phyloP scores from a whole-genome alignment of 2,113 vertebrate species.

The Elephantulus edwardii region DNA sequence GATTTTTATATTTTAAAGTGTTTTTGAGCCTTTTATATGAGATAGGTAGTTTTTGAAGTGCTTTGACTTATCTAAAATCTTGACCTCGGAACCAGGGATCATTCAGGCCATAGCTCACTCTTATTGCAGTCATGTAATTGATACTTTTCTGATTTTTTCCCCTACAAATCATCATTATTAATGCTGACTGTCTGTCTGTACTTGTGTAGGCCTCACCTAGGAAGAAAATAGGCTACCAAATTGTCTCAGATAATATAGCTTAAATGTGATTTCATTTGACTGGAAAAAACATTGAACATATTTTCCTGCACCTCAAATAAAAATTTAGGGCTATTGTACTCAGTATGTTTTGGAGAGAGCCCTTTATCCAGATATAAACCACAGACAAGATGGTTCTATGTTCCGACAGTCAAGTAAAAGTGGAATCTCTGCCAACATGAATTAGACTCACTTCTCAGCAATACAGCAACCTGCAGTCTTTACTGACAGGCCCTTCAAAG shows the following conservation, averaged over 20 bases:
- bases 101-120: background rate
- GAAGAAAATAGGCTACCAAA: background rate
- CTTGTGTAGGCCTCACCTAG: slow-evolving; percentile 36
- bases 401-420: slow-evolving; percentile 25
- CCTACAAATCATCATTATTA: slow-evolving; percentile 34
- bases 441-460: slow-evolving; percentile 37
- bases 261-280: slow-evolving; percentile 50
- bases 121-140: background rate
- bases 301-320: slow-evolving; percentile 31
- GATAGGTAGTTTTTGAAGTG: background rate
- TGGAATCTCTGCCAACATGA: slow-evolving; percentile 26
- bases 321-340: background rate
- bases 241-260: background rate
- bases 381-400: slow-evolving; percentile 1
- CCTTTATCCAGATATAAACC: slow-evolving; percentile 7
- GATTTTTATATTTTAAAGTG: background rate
- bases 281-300: slow-evolving; percentile 13
- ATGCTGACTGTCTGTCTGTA: background rate
- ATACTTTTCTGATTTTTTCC: slow-evolving; percentile 35
- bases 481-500: background rate
- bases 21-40: background rate
- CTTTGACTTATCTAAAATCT: background rate
- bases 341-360: background rate
- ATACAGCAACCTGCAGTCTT: background rate
- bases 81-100: background rate